phyloP scores from a whole-genome alignment of 2,888 invertebrate genomes.

The Calameuta filiformis region DNA sequence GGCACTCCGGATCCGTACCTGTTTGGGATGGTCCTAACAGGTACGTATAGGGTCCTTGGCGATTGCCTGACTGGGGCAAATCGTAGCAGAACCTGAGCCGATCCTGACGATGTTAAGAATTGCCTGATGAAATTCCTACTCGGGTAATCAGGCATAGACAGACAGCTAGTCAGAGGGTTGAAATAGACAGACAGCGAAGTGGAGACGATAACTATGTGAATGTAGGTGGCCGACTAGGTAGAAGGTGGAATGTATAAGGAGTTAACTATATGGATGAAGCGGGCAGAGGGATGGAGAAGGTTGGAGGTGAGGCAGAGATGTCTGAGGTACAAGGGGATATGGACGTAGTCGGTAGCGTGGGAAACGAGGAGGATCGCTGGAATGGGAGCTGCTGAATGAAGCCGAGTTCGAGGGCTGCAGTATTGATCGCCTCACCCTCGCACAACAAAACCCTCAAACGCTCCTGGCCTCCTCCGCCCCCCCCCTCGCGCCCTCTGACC shows the following conservation, averaged over 20 bases:
- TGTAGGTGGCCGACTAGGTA: too few species aligned
- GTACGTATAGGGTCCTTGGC: too few species aligned
- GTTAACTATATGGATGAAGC: background rate
- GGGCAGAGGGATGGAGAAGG: background rate
- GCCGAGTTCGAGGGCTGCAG: conserved; percentile 46
- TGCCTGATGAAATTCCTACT: too few species aligned
- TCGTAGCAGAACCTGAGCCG: too few species aligned
- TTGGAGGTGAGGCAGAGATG: background rate
- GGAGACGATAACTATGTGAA: too few species aligned
- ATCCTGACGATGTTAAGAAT: too few species aligned
- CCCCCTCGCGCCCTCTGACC: conserved; percentile 10
- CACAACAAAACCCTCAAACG: conserved; percentile 23
- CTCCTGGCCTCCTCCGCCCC: background rate
- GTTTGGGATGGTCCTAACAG: too few species aligned
- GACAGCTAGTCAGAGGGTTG: too few species aligned
- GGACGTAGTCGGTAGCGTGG: conserved; percentile 5
- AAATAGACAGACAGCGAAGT: too few species aligned
- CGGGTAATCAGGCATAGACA: too few species aligned
- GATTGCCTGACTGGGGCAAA: too few species aligned
- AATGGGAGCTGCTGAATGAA: conserved; percentile 46
- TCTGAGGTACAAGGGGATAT: background rate
- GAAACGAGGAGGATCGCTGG: conserved; percentile 23
- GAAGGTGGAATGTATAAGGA: background rate
- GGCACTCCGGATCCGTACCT: too few species aligned
- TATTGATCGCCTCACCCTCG: conserved; percentile 62